Conservation (phyloP, 2,888 invertebrate genomes). For the Platycheirus rosarum region DNA sequence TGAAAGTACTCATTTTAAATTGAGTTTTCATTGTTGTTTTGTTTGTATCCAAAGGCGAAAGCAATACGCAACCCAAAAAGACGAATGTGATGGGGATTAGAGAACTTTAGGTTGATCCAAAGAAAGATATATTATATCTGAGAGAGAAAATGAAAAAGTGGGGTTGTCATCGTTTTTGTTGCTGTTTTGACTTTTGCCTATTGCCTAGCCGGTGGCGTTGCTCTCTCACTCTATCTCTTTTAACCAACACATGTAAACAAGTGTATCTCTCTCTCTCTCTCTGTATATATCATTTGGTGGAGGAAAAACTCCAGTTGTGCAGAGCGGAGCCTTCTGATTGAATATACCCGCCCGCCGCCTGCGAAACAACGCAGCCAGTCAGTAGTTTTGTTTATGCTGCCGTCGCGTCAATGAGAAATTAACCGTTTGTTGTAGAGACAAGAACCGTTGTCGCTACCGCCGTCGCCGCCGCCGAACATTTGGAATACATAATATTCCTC, state of each 20-base stretch:
- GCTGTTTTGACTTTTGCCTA: constrained; percentile 9
- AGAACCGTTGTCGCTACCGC: constrained; percentile 44
- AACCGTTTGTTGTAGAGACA: constrained; percentile 61
- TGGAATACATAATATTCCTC: constrained; percentile 6
- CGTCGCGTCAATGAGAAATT: constrained; percentile 71
- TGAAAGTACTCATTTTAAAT: constrained; percentile 38
- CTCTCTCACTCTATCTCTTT: constrained; percentile 42
- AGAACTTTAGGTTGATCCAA: constrained; percentile 44
- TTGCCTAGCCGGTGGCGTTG: constrained; percentile 4
- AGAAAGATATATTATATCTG: constrained; percentile 18
- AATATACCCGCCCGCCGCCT: constrained; percentile 73
- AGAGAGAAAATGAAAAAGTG: constrained; percentile 49
- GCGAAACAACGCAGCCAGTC: constrained; percentile 58
- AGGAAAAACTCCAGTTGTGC: constrained; percentile 66
- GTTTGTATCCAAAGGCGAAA: constrained; percentile 13
- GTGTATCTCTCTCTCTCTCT: constrained; percentile 41
- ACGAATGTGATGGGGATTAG: constrained; percentile 21
- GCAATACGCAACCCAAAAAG: constrained; percentile 28
- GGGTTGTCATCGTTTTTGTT: constrained; percentile 32
- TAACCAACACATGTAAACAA: constrained; percentile 18
- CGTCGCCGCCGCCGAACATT: constrained; percentile 38
- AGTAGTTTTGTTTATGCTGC: constrained; percentile 73
- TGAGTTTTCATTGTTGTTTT: constrained; percentile 47
- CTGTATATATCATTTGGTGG: constrained; percentile 28
- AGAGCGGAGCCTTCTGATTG: constrained; percentile 57